Evolutionary conservation across 2,113 vertebrate genomes (phyloP).

Genomic region (Oostethus manadensis): DNA sequence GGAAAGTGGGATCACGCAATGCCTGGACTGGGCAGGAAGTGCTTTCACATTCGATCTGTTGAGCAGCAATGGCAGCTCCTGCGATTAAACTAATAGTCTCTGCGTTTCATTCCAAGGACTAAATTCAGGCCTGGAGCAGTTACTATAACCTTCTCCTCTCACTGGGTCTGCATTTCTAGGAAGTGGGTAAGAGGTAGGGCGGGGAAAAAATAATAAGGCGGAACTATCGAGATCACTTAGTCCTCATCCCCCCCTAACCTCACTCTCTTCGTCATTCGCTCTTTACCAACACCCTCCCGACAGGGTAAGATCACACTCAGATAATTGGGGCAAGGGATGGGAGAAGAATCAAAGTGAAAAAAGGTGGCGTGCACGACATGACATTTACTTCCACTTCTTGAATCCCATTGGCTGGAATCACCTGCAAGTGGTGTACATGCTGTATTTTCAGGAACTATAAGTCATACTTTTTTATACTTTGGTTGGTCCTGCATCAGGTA

Average conservation of each 20-base stretch:
- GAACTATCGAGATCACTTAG: slow-evolving; percentile 42
- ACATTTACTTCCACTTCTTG: slow-evolving; percentile 20
- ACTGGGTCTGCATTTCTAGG: slow-evolving; percentile 8
- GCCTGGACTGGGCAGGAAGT: slow-evolving; percentile 18
- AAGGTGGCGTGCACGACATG: slow-evolving; percentile 27
- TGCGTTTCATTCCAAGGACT: slow-evolving; percentile 18
- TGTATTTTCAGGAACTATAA: no score
- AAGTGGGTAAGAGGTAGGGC: slow-evolving; percentile 13
- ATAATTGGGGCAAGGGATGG: slow-evolving; percentile 48
- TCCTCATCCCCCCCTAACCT: slow-evolving; percentile 41
- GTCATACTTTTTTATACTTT: no score
- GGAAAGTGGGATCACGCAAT: slow-evolving; percentile 14
- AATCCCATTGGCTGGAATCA: slow-evolving; percentile 27
- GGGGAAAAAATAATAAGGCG: slow-evolving; percentile 18
- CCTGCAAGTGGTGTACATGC: slow-evolving; percentile 11
- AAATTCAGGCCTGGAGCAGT: slow-evolving; percentile 22
- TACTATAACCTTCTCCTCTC: slow-evolving; percentile 2
- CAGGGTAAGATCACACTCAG: slow-evolving; percentile 41
- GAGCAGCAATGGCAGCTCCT: slow-evolving; percentile 13
- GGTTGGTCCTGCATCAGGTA: no score
- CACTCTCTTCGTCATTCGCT: slow-evolving; percentile 9
- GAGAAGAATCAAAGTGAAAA: slow-evolving; percentile 13
- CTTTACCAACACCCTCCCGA: slow-evolving; percentile 14
- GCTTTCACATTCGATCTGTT: slow-evolving; percentile 33
- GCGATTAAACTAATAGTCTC: slow-evolving; percentile 24